phyloP scores from a whole-genome alignment of 2,888 invertebrate species.

The Eristalis arbustorum region DNA sequence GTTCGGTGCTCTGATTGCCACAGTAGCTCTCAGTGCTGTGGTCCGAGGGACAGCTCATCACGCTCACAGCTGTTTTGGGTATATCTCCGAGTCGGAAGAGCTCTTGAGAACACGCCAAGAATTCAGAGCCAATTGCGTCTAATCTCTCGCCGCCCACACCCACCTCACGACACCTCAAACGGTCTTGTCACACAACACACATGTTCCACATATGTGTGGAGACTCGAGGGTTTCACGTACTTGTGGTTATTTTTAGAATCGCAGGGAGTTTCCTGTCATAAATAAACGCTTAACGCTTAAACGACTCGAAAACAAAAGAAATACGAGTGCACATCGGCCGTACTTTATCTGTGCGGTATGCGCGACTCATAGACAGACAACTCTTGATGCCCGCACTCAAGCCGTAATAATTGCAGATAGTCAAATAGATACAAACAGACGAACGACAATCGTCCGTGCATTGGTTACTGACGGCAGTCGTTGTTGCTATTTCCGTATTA shows the following conservation, averaged over 20 bases:
- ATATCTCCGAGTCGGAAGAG: neutral
- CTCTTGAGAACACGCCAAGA: neutral
- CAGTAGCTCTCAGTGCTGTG: neutral
- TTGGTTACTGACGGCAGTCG: slow-evolving; percentile 1
- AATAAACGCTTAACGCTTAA: slow-evolving; percentile 48
- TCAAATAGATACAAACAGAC: slow-evolving; percentile 4
- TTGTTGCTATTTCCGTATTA: slow-evolving; percentile 56
- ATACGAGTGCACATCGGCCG: slow-evolving; percentile 12
- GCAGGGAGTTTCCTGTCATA: slow-evolving; percentile 65
- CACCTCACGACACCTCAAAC: neutral
- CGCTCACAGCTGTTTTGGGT: neutral
- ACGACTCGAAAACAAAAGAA: slow-evolving; percentile 47
- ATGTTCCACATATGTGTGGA: neutral
- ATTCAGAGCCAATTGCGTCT: slow-evolving; percentile 1
- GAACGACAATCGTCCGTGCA: neutral
- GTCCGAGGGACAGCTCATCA: neutral
- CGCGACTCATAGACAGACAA: neutral
- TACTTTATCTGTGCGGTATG: slow-evolving; percentile 27
- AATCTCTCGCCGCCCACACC: neutral
- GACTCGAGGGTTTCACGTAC: neutral
- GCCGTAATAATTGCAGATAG: slow-evolving; percentile 26
- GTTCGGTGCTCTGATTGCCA: slow-evolving; percentile 1
- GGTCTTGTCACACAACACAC: neutral
- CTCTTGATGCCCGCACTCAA: slow-evolving; percentile 1
- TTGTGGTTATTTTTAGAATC: slow-evolving; percentile 46